phyloP scores from a whole-genome alignment of 2,113 vertebrate genomes.

The Panurus biarmicus region DNA sequence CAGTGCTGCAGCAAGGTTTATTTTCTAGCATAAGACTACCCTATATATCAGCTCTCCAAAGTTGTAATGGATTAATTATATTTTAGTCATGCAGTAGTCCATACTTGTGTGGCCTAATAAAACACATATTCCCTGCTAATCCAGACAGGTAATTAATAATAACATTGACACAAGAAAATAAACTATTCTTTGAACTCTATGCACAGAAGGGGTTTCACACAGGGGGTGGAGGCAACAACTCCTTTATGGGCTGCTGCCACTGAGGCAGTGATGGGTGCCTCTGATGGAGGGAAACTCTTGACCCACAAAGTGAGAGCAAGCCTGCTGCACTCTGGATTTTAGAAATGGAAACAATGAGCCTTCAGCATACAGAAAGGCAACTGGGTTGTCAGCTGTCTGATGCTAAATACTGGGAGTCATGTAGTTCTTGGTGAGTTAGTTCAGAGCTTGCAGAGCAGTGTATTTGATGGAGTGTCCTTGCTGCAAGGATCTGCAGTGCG shows the following conservation, averaged over 20 bases:
- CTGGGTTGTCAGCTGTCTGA: neutral
- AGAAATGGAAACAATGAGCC: neutral
- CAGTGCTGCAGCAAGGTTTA: slow-evolving; percentile 40
- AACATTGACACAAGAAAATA: slow-evolving; percentile 11
- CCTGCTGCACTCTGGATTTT: neutral
- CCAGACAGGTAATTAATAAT: slow-evolving; percentile 33
- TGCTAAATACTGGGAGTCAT: neutral
- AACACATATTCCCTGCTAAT: slow-evolving; percentile 6
- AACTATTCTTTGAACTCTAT: neutral
- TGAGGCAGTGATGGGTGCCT: neutral
- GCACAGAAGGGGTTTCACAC: neutral
- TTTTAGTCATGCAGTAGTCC: slow-evolving; percentile 13
- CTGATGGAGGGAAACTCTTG: neutral
- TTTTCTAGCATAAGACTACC: slow-evolving; percentile 13
- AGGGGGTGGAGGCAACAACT: neutral
- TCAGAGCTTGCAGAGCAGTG: neutral
- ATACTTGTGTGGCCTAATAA: slow-evolving; percentile 17
- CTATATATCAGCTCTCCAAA: neutral
- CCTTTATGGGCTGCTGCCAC: neutral
- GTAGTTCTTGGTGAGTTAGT: neutral
- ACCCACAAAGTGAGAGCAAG: neutral
- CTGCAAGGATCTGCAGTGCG: neutral
- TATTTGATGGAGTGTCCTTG: neutral
- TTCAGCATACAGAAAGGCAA: neutral
- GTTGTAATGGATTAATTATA: slow-evolving; percentile 16